Conservation (phyloP, 2,797 vertebrate genomes). For the Steatocranus sp. region DNA sequence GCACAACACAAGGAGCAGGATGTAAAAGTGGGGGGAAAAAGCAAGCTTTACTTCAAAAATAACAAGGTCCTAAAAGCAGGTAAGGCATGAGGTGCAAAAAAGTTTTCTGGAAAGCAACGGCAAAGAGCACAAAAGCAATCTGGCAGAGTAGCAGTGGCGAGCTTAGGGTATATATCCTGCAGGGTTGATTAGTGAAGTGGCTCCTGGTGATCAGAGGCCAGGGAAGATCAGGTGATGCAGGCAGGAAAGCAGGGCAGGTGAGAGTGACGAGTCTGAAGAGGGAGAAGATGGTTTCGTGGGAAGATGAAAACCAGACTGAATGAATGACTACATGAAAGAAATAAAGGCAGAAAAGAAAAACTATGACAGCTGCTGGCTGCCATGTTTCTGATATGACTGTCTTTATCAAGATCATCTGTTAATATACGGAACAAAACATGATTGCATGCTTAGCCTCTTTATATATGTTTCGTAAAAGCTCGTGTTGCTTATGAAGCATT, state of each 20-base stretch:
- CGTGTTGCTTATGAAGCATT: background rate
- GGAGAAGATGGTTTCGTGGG: background rate
- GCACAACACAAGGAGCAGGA: background rate
- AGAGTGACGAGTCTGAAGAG: background rate
- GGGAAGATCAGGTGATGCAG: background rate
- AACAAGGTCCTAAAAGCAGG: background rate
- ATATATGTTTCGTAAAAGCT: background rate
- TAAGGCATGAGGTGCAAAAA: background rate
- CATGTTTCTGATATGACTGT: background rate
- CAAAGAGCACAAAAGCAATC: background rate
- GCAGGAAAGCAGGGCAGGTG: background rate
- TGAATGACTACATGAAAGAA: background rate
- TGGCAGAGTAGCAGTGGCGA: background rate
- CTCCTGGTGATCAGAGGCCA: background rate
- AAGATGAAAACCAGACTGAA: background rate
- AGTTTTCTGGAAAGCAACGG: background rate
- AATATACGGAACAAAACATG: background rate
- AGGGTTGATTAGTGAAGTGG: background rate
- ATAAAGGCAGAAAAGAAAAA: background rate
- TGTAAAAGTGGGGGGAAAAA: fast-evolving
- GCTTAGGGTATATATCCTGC: background rate
- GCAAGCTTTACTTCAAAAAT: background rate
- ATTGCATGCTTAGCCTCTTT: background rate
- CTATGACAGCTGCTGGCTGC: background rate
- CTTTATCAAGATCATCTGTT: background rate